Evolutionary conservation across 2,797 vertebrate species (phyloP).

Genomic region (Catamblyrhynchus diadema): DNA sequence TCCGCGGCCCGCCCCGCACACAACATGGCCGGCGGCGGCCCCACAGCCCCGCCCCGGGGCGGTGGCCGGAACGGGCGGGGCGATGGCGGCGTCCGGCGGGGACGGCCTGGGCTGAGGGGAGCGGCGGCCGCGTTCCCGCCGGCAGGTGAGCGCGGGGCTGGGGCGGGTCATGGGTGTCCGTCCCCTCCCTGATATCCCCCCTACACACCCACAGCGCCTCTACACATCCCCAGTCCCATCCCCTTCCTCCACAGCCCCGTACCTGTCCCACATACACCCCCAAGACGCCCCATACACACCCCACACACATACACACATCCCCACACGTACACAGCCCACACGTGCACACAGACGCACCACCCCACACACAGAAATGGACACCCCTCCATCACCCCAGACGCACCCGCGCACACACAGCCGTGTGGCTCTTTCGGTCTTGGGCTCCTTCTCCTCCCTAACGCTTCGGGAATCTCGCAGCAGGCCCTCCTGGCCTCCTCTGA

Average conservation of each 20-base stretch:
- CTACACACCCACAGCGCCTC: too few species aligned
- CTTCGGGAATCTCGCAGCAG: rapidly evolving
- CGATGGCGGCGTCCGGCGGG: background rate
- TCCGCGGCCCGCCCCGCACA: background rate
- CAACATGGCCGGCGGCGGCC: background rate
- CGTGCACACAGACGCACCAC: background rate
- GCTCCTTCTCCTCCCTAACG: rapidly evolving
- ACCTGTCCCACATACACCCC: too few species aligned
- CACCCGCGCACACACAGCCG: rapidly evolving
- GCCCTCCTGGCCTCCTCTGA: background rate
- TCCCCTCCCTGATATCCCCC: background rate
- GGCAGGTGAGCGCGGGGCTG: background rate
- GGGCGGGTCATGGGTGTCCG: background rate
- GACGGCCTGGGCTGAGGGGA: background rate
- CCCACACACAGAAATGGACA: rapidly evolving
- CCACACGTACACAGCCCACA: too few species aligned
- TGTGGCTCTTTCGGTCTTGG: rapidly evolving
- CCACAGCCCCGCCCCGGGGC: background rate
- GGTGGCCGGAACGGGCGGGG: background rate
- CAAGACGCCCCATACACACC: too few species aligned
- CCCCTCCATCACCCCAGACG: background rate
- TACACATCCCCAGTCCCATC: too few species aligned
- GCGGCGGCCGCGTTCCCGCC: background rate
- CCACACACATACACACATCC: background rate
- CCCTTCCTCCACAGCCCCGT: too few species aligned